Base-by-base conservation (phyloP, 2,113 vertebrate genomes). In the Lontra canadensis region DNA sequence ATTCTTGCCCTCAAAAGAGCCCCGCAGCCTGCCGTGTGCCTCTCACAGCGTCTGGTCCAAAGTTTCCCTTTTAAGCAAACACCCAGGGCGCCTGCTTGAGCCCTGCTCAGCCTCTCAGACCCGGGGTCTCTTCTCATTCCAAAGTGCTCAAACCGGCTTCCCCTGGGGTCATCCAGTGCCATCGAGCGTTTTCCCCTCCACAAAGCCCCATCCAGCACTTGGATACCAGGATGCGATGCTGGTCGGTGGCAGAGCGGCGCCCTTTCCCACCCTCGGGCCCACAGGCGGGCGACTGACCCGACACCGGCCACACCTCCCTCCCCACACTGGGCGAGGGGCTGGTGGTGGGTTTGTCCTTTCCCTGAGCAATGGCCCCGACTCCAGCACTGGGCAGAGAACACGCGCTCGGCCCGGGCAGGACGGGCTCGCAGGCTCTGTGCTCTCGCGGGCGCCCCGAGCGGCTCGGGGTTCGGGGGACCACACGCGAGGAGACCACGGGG, bases 81-180 rank as follows among this genome's bases (percentile, higher is more conserved):
- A 94, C 92, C 7, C 25, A 96, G 96, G 98, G 93, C 97, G 69
- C 25, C 36, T 80, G 90, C 95, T 97, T 98, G 97, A 90, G 97
- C 97, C 96, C 98, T 47, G 94, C 98, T 98, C 97, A 39, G 98
- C 98, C 98, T 99, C 96, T 98, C 95, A 49, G 97, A 44, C 96
- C 97, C 98, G 81, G 96, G 98, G 83, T 99, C 98, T 98, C 80
- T 98, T 99, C 98, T 99, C 98, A 18, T 55, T 55, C 98, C 98
- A 99, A 98, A 98, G 96, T 97, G 98, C 98, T 99, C 88, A 18
- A 55, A 18, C 82, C 61, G 98, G 98, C 96, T 98, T 97, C 98
- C 98, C 96, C 96, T 95, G 98, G 97, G 98, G 98, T 98, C 98
- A 87, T 91, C 97, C 98, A 96, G 96, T 97, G 98, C 96, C 98